These are phyloP conservation scores for Muntiacus reevesi DNA, from an alignment of 2,113 vertebrate genomes.

Conservation along the genomic window DNA sequence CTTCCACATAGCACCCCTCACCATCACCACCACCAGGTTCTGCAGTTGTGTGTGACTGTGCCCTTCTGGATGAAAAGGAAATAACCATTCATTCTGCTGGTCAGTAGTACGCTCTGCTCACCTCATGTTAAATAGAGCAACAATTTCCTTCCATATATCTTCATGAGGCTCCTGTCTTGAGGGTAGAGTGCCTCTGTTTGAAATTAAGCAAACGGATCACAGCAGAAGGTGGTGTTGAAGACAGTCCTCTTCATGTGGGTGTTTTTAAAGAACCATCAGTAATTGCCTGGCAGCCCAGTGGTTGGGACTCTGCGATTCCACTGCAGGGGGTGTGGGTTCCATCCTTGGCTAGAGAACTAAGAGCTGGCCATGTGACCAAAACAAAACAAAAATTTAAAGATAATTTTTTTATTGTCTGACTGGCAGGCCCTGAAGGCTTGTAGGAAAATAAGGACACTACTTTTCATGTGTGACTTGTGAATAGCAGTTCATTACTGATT, in stretches of 20 bases:
- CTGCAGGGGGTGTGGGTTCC: not conserved
- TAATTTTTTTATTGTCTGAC: not conserved
- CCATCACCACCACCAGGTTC: not conserved
- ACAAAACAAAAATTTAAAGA: not conserved
- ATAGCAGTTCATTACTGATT: not conserved
- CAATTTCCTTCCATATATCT: not conserved
- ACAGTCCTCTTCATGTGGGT: not conserved
- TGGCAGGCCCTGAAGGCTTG: not conserved
- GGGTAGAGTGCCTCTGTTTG: not conserved
- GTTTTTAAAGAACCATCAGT: not conserved
- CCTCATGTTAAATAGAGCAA: not conserved
- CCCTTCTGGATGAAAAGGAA: not conserved
- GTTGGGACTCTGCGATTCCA: not conserved
- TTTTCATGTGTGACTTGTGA: not conserved
- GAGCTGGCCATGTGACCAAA: not conserved
- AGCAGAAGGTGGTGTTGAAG: not conserved
- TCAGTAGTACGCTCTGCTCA: not conserved
- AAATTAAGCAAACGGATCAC: not conserved
- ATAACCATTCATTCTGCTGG: not conserved
- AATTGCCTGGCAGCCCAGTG: not conserved
- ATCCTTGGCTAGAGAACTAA: not conserved
- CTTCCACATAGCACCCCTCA: accelerated
- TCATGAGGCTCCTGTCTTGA: no score
- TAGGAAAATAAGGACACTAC: not conserved
- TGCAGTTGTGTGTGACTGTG: not conserved